Conservation (phyloP, 2,113 vertebrate species). For the Platysternon megacephalum region DNA sequence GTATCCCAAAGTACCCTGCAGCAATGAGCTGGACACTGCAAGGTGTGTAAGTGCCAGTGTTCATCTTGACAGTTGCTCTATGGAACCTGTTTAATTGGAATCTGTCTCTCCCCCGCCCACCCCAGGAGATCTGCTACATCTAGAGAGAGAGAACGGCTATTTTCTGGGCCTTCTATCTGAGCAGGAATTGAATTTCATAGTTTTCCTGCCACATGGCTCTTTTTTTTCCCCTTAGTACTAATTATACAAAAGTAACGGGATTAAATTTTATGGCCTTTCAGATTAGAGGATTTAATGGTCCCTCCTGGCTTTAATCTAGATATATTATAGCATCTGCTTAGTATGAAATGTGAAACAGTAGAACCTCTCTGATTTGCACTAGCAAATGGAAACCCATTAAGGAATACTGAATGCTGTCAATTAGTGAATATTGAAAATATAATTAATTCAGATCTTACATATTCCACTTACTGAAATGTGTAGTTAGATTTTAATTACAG, state of each 20-base stretch:
- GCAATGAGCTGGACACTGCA: not conserved
- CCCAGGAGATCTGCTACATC: not conserved
- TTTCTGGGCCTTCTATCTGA: not conserved
- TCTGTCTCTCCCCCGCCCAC: no score
- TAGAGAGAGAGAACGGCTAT: not conserved
- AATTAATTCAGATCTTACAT: not conserved
- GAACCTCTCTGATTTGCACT: not conserved
- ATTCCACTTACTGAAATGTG: not conserved
- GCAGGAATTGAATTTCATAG: not conserved
- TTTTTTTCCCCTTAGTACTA: not conserved
- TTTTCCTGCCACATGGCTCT: not conserved
- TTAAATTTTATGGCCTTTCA: not conserved
- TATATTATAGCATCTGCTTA: not conserved
- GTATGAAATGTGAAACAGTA: not conserved
- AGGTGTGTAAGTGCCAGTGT: not conserved
- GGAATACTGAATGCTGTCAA: not conserved
- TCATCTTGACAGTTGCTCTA: not conserved
- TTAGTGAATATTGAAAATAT: not conserved
- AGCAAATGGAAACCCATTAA: not conserved
- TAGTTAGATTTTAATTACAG: not conserved
- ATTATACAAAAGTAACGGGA: not conserved
- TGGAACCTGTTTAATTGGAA: not conserved
- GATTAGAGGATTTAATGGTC: not conserved
- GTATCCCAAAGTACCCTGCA: not conserved
- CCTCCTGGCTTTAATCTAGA: not conserved